Base-by-base conservation (phyloP, 2,113 vertebrate genomes). In the Uropsilus gracilis region DNA sequence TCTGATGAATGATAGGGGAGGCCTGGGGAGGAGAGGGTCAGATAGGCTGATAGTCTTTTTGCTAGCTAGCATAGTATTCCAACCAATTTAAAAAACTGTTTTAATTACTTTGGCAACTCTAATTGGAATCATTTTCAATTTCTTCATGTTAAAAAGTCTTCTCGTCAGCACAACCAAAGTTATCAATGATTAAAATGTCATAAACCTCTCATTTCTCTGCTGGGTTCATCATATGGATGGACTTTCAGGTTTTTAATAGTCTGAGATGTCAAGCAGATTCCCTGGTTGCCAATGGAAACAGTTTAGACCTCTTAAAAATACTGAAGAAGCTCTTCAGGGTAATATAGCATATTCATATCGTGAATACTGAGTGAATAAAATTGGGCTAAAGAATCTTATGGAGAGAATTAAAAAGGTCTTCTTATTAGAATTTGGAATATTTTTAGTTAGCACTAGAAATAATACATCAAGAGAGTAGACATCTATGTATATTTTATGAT, bases 141-240 rank as follows among this genome's bases (percentile, higher is more conserved):
- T 57, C 39, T 32, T 87, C 64, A 30, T 76, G 95, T 96, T 92
- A 92, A 91, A 94, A 96, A 95, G 77, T 94, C 57, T 95, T 96
- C 92, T 89, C 69, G 84, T 95, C 73, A 80, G 94, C 68, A 90
- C 82, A 94, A 90, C 39, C 88, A 50, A 97, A 96, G 95, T 97
- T 89, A 94, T 95, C 90, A 92, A 90, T 96, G 86, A 95, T 95
- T 96, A 95, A 86, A 96, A 94, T 90, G 76, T 94, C 91, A 92
- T 96, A 90, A 97, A 66, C 75, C 59, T 66, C 78, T 26, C n/a
- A 42, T 28, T 53, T 94, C 87, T 96, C 72, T 88, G 66, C 78
- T 90, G 34, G 57, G 73, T 53, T 94, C 92, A 89, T 96, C 72
- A 37, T 92, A 75, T 66, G 59, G 82, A 89, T 50, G 69, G 88